Evolutionary conservation across 2,113 vertebrate species (phyloP).

Genomic region (Burhinus bistriatus): DNA sequence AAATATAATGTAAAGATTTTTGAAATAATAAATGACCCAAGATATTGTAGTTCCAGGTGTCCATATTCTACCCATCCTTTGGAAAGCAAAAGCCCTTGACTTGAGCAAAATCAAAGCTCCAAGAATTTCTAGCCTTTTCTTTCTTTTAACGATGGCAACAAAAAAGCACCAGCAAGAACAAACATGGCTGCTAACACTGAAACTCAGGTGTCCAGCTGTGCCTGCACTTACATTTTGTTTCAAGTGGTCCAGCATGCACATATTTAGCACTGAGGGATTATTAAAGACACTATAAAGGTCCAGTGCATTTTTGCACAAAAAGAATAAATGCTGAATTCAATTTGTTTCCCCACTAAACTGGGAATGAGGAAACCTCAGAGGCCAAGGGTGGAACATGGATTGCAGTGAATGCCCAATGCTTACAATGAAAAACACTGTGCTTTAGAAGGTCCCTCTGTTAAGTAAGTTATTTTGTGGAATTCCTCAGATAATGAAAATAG

Average conservation of each 20-base stretch:
- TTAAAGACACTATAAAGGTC: not conserved
- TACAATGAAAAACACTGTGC: not conserved
- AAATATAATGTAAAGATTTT: not conserved
- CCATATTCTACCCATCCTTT: not conserved
- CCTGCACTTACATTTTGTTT: not conserved
- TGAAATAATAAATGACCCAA: not conserved
- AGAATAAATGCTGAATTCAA: not conserved
- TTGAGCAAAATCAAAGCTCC: not conserved
- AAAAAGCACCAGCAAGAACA: not conserved
- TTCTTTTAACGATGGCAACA: not conserved
- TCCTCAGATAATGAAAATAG: not conserved
- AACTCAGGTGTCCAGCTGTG: not conserved
- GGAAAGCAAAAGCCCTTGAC: not conserved
- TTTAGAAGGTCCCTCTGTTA: not conserved
- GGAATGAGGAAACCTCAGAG: not conserved
- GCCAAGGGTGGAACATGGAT: not conserved
- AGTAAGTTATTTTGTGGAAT: not conserved
- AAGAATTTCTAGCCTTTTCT: not conserved
- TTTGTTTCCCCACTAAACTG: not conserved
- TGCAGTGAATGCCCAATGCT: not conserved
- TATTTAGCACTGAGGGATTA: not conserved
- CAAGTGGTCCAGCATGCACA: not conserved
- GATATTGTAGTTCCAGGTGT: not conserved
- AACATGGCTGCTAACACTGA: not conserved
- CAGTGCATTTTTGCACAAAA: not conserved